Evolutionary conservation across 2,888 invertebrate species (phyloP), one percentile per base, ranked within the genome.

Genomic region (Rhingia campestris): DNA sequence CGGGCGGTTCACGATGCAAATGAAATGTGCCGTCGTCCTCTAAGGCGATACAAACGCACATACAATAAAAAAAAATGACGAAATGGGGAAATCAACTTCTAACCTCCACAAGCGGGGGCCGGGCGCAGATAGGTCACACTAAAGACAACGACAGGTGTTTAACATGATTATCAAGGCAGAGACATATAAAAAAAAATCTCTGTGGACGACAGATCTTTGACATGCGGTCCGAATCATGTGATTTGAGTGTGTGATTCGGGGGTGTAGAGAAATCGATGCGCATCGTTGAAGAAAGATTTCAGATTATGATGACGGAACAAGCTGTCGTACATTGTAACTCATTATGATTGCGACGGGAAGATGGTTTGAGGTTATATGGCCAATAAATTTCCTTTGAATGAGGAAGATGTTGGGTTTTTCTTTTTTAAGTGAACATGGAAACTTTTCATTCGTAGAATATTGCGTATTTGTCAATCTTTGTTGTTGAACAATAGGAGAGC

Each of bases 91-190:
- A 56, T 9, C 37, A 56, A 49, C 67, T 72, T 12, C 51, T 72
- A 61, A 61, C 59, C 51, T 51, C 56, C 22, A 45, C 37, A 30
- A 51, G 61, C 47, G 59, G 47, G 47, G 72, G 61, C 41, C 45
- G 59, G 2, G 22, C 33, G 33, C 67, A 54, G 82, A 79, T 79
- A 69, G 82, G 82, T 82, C 82, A 79, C 51, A 79, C 51, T 49
- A 67, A 54, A 79, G 73, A 64, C 51, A 56, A 82, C 49, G 82
- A 82, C 82, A 82, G 82, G 82, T 82, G 82, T 74, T 82, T 58
- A 73, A 82, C 79, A 82, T 73, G 73, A 79, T 64, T 74, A 73
- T 64, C 63, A 73, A 73, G 73, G 73, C 69, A 70, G 33, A 59
- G 47, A 45, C 39, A 32, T 41, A 37, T 4, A 49, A 22, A 22